Evolutionary conservation across 2,797 vertebrate species (phyloP).

Genomic region (Halcyon badia): DNA sequence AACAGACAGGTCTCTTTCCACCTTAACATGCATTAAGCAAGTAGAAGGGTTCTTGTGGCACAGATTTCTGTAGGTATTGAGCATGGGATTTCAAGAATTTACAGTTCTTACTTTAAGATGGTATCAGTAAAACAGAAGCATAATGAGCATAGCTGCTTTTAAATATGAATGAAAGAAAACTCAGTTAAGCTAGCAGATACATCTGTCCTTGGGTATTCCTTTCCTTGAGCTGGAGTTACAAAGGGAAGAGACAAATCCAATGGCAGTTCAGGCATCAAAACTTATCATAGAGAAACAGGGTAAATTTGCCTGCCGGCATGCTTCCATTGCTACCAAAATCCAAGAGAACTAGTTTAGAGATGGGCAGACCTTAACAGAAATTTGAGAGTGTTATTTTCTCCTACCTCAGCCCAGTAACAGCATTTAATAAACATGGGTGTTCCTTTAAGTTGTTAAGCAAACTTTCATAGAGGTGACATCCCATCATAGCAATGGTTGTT

Average conservation of each 20-base stretch:
- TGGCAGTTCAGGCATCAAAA: neutral
- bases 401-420: neutral
- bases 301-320: neutral
- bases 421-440: neutral
- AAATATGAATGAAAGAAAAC: neutral
- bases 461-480: neutral
- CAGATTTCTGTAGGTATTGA: neutral
- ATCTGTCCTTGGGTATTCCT: neutral
- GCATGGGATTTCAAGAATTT: neutral
- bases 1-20: neutral
- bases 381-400: neutral
- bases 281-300: fast-evolving
- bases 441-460: neutral
- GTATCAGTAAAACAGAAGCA: neutral
- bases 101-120: neutral
- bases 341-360: neutral
- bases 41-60: neutral
- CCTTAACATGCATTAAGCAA: neutral
- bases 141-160: neutral
- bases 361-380: neutral
- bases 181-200: neutral
- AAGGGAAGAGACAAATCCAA: neutral
- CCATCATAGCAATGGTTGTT: neutral
- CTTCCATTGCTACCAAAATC: neutral
- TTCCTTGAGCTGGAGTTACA: neutral